These are phyloP conservation scores for Riptortus pedestris DNA, from an alignment of 1,140 invertebrate genomes.

Conservation along the genomic window DNA sequence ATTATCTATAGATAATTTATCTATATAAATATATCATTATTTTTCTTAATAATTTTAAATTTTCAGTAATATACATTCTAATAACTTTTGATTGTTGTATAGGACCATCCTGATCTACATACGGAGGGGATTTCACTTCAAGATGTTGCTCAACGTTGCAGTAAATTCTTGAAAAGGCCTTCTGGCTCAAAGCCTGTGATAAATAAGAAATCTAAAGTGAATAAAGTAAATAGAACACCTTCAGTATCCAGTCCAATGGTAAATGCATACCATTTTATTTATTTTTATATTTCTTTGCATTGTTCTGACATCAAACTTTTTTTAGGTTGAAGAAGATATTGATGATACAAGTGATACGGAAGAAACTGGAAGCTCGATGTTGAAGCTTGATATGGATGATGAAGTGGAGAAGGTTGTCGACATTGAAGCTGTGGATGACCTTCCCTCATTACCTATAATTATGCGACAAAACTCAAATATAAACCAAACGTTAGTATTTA, in stretches of 20 bases:
- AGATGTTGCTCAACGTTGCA: slow-evolving; percentile 40
- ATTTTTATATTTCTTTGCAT: slow-evolving; percentile 4
- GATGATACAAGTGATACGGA: slow-evolving; percentile 17
- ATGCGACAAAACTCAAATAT: slow-evolving; percentile 1
- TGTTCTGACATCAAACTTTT: not conserved
- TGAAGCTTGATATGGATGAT: slow-evolving; percentile 27
- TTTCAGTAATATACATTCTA: too few species aligned
- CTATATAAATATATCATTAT: too few species aligned
- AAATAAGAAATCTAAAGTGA: slow-evolving; percentile 22
- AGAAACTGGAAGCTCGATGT: not conserved
- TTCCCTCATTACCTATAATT: slow-evolving; percentile 7
- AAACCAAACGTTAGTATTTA: not conserved
- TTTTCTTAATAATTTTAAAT: too few species aligned
- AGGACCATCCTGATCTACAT: slow-evolving; percentile 48
- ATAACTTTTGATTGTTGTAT: too few species aligned
- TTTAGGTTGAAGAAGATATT: slow-evolving; percentile 23
- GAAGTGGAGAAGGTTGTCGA: slow-evolving; percentile 29
- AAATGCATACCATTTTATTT: not conserved
- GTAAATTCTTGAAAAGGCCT: slow-evolving; percentile 25
- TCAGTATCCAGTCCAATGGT: slow-evolving; percentile 21
- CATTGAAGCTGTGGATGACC: slow-evolving; percentile 30
- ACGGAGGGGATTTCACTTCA: slow-evolving; percentile 47
- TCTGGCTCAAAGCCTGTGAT: slow-evolving; percentile 12
- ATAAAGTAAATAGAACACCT: slow-evolving; percentile 14
- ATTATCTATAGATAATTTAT: too few species aligned